Conservation (phyloP, 2,113 vertebrate genomes). For the Apteryx mantelli region DNA sequence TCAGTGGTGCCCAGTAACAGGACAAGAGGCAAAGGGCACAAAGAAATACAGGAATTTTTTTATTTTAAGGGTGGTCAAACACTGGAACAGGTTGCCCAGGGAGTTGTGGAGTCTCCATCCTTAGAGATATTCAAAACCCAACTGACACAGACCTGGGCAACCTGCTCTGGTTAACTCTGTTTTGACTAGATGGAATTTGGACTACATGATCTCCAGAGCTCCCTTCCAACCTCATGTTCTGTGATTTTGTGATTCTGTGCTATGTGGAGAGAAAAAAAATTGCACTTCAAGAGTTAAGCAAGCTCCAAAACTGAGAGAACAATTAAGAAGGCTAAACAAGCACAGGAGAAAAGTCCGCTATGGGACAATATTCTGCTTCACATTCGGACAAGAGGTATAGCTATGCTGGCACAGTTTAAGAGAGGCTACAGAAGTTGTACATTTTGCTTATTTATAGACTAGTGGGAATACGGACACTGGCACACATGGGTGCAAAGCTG, state of each 20-base stretch:
- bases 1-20: background rate
- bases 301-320: background rate
- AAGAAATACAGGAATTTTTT: background rate
- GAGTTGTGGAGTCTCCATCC: background rate
- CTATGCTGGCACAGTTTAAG: background rate
- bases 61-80: background rate
- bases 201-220: background rate
- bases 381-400: background rate
- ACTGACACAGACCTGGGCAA: fast-evolving
- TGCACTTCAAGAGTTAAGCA: background rate
- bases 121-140: background rate
- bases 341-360: background rate
- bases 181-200: background rate
- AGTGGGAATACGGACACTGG: background rate
- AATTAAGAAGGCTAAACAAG: background rate
- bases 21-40: background rate
- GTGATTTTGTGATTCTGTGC: background rate
- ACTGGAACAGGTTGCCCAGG: background rate
- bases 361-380: background rate
- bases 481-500: background rate
- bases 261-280: background rate
- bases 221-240: background rate
- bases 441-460: background rate
- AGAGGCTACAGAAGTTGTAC: background rate
- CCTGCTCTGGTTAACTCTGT: background rate